phyloP scores from a whole-genome alignment of 2,797 vertebrate species.

The Pagetopsis macropterus region DNA sequence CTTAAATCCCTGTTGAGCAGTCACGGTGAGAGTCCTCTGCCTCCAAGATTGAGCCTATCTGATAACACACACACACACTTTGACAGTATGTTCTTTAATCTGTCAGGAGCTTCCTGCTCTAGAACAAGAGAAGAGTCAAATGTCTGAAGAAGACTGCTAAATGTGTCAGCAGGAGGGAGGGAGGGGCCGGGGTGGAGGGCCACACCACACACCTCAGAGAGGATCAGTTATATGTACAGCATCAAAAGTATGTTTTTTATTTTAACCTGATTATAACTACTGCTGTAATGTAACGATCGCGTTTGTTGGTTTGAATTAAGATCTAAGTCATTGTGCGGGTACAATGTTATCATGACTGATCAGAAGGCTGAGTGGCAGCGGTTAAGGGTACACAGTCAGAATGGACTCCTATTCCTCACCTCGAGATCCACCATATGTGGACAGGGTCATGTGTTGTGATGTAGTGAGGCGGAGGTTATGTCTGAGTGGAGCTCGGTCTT shows the following conservation, averaged over 20 bases:
- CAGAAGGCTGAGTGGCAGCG: not conserved
- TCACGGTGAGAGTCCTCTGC: slow-evolving; percentile 69
- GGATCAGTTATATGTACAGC: slow-evolving; percentile 8
- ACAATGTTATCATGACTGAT: not conserved
- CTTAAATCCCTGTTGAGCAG: slow-evolving; percentile 79
- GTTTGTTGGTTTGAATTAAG: not conserved
- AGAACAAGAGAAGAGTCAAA: slow-evolving; percentile 72
- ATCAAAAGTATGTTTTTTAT: not conserved
- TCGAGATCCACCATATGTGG: not conserved
- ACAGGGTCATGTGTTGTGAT: too few species aligned
- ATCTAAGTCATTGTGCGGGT: not conserved
- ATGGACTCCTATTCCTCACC: not conserved
- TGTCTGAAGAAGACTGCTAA: slow-evolving; percentile 62
- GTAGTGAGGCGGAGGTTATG: too few species aligned
- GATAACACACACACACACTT: slow-evolving; percentile 59
- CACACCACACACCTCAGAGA: slow-evolving; percentile 9
- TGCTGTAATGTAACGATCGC: not conserved
- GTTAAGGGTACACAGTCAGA: not conserved
- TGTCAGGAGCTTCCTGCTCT: slow-evolving; percentile 67
- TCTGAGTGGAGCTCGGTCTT: not conserved
- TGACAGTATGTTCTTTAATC: slow-evolving; percentile 74
- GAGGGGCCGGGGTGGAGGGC: slow-evolving; percentile 20
- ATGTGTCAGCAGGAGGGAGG: slow-evolving; percentile 40
- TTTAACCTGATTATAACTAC: not conserved
- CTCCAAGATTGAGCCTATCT: slow-evolving; percentile 65